A percentile compares a stretch with the other conserved stretches of the same genome.
phyloP scores from a whole-genome alignment of 2,797 vertebrate species.

The Cottoperca gobio region DNA sequence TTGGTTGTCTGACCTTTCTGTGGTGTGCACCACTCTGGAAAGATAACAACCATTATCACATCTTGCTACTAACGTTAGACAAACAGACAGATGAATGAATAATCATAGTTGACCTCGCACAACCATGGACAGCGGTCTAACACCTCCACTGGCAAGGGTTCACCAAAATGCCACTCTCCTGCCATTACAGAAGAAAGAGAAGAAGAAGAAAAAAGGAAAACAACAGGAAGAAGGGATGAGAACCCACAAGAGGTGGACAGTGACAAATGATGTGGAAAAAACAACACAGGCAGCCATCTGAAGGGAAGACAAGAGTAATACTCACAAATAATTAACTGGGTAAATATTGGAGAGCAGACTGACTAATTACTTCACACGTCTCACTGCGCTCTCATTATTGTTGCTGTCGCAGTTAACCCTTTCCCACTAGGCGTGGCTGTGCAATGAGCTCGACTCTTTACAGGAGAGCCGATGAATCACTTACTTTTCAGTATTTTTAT shows the following conservation, averaged over 20 bases:
- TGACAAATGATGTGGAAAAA: slow-evolving; percentile 88
- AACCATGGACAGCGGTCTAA: slow-evolving; percentile 76
- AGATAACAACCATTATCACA: slow-evolving; percentile 77
- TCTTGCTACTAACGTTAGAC: slow-evolving; percentile 66
- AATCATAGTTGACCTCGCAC: slow-evolving; percentile 82
- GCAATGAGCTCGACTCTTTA: slow-evolving; percentile 47
- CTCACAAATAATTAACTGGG: slow-evolving; percentile 90
- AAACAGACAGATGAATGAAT: slow-evolving; percentile 81
- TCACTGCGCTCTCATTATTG: slow-evolving; percentile 87
- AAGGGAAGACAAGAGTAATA: slow-evolving; percentile 87
- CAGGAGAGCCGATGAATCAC: slow-evolving; percentile 52
- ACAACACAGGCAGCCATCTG: slow-evolving; percentile 85
- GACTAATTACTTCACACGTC: slow-evolving; percentile 89
- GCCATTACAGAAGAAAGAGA: slow-evolving; percentile 49
- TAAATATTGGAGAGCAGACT: slow-evolving; percentile 89
- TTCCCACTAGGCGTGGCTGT: slow-evolving; percentile 60
- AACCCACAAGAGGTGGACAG: slow-evolving; percentile 83
- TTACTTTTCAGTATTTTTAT: slow-evolving; percentile 39
- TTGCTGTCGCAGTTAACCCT: slow-evolving; percentile 83
- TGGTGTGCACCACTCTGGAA: slow-evolving; percentile 55
- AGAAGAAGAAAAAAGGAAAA: slow-evolving; percentile 24
- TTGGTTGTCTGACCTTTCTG: slow-evolving; percentile 52
- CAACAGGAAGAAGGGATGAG: slow-evolving; percentile 64
- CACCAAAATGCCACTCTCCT: slow-evolving; percentile 77
- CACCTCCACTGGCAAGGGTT: slow-evolving; percentile 79